A percentile compares a stretch with the other conserved stretches of the same genome.
phyloP scores from a whole-genome alignment of 2,797 vertebrate species.

The Cossypha caffra region DNA sequence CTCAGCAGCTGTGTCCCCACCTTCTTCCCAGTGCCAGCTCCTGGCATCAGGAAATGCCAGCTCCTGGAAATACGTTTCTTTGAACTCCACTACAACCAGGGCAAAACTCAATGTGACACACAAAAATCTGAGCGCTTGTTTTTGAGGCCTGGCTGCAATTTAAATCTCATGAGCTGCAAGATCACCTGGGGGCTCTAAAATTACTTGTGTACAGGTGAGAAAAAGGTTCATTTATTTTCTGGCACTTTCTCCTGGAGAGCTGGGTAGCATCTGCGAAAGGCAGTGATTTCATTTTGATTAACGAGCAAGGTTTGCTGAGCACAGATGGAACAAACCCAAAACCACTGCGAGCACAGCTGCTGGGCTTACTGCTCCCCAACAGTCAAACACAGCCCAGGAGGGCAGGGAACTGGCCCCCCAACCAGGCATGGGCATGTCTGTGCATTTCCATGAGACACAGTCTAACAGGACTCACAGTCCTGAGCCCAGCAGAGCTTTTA shows the following conservation, averaged over 20 bases:
- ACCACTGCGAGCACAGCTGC: neutral
- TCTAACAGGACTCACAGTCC: neutral
- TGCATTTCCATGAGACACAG: neutral
- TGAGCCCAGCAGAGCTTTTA: neutral
- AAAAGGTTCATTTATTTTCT: slow-evolving; percentile 18
- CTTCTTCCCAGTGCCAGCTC: neutral
- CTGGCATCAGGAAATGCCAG: neutral
- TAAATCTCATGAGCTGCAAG: neutral
- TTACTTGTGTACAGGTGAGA: neutral
- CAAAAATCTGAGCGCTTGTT: neutral
- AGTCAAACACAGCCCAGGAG: neutral
- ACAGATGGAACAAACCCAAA: neutral
- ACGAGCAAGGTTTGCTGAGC: neutral
- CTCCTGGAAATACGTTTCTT: neutral
- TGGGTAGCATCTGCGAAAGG: slow-evolving; percentile 24
- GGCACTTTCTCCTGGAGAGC: neutral
- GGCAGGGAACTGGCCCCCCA: neutral
- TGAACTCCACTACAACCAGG: neutral
- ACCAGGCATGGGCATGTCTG: neutral
- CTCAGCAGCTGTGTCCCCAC: neutral
- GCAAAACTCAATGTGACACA: fast-evolving
- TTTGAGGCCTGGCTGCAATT: neutral
- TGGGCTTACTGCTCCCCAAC: neutral
- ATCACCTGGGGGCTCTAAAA: neutral
- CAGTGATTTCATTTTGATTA: slow-evolving; percentile 20